Evolutionary conservation across 2,888 invertebrate genomes (phyloP).

Genomic region (Cyclophora punctaria): DNA sequence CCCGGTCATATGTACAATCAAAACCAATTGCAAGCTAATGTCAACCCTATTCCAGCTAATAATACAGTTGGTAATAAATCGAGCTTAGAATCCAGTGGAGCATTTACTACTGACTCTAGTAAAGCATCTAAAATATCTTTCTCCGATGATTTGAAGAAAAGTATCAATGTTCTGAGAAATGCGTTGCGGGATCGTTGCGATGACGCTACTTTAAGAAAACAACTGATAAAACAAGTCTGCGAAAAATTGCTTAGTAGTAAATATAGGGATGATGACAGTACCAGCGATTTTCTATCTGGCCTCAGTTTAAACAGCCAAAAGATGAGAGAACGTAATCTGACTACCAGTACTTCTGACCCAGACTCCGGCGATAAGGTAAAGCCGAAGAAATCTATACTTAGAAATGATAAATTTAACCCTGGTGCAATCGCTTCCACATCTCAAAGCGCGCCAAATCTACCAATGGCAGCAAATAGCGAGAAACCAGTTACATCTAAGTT

Average conservation of each 20-base stretch:
- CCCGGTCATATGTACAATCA: conserved; percentile 76
- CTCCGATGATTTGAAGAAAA: conserved; percentile 77
- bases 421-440: conserved; percentile 54
- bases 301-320: conserved; percentile 51
- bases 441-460: conserved; percentile 63
- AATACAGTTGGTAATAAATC: conserved; percentile 54
- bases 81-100: conserved; percentile 61
- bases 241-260: conserved; percentile 75
- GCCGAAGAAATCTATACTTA: conserved; percentile 62
- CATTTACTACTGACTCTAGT: conserved; percentile 56
- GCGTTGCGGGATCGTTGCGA: conserved; percentile 76
- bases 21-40: conserved; percentile 43
- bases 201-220: conserved; percentile 75
- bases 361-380: conserved; percentile 35
- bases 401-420: conserved; percentile 53
- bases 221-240: conserved; percentile 78
- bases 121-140: conserved; percentile 59
- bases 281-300: conserved; percentile 64
- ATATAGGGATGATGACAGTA: conserved; percentile 74
- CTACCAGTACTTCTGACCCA: conserved; percentile 60
- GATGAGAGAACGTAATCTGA: conserved; percentile 29
- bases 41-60: conserved; percentile 15
- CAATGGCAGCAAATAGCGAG: conserved; percentile 37
- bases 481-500: conserved; percentile 28
- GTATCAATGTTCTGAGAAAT: conserved; percentile 74